phyloP scores from a whole-genome alignment of 2,888 invertebrate genomes.

The Serrognathus titanus region DNA sequence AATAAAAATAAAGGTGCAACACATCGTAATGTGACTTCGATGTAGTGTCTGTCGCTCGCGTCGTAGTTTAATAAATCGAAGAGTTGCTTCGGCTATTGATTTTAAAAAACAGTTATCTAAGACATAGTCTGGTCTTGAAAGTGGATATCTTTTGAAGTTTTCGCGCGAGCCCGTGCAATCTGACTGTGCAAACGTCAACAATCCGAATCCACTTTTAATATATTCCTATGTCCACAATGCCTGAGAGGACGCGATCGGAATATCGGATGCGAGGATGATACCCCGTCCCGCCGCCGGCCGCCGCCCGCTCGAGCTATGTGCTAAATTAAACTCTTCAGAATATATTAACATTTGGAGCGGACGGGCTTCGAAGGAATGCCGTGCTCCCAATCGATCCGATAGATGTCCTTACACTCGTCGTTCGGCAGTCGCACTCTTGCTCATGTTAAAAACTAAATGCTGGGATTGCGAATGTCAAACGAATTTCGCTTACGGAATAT shows the following conservation, averaged over 20 bases:
- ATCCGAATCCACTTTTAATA: slow-evolving; percentile 50
- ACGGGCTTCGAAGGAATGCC: slow-evolving; percentile 31
- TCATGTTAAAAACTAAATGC: slow-evolving; percentile 17
- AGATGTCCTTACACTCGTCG: slow-evolving; percentile 33
- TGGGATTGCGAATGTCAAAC: too few relatives aligned
- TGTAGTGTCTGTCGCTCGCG: too few relatives aligned
- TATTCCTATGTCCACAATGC: slow-evolving; percentile 50
- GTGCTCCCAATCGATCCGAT: slow-evolving; percentile 34
- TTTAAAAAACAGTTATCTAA: slow-evolving; percentile 14
- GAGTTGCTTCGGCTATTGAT: slow-evolving; percentile 12
- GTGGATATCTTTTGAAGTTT: slow-evolving; percentile 20
- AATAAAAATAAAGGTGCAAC: too few relatives aligned
- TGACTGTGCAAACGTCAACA: slow-evolving; percentile 48
- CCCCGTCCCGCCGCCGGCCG: slow-evolving; percentile 27
- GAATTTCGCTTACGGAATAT: too few relatives aligned
- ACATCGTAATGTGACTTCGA: too few relatives aligned
- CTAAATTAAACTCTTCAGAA: slow-evolving; percentile 51
- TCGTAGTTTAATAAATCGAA: too few relatives aligned
- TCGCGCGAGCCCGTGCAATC: slow-evolving; percentile 17
- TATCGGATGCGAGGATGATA: slow-evolving; percentile 39
- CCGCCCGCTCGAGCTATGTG: slow-evolving; percentile 47
- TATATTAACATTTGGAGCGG: slow-evolving; percentile 50
- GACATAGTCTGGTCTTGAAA: slow-evolving; percentile 11
- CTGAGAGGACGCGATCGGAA: slow-evolving; percentile 47
- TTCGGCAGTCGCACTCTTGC: slow-evolving; percentile 25